phyloP scores from a whole-genome alignment of 2,113 vertebrate genomes.

The crab-eating macaque (Macaca fascicularis) region T2T-MFA8v1.1 NC_088376.1:60870501-60871000 shows the following conservation, averaged over 20 bases:
- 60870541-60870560: too few species aligned
- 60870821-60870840: conserved; percentile 33
- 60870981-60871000: conserved; percentile 80
- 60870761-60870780: background rate
- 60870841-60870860: conserved; percentile 50
- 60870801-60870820: background rate
- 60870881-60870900: conserved; percentile 66
- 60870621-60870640: background rate
- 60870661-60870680: background rate
- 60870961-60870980: conserved; percentile 82
- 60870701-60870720: background rate
- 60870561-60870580: accelerated
- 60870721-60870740: background rate
- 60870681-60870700: background rate
- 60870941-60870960: conserved; percentile 84
- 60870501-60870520: background rate
- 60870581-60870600: too few species aligned
- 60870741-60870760: background rate
- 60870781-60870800: background rate
- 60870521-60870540: too few species aligned
- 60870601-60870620: background rate
- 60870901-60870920: conserved; percentile 69
- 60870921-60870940: conserved; percentile 51
- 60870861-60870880: conserved; percentile 38
- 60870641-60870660: background rate